phyloP scores from a whole-genome alignment of 2,888 invertebrate genomes.

The Lepidonotus clava region DNA sequence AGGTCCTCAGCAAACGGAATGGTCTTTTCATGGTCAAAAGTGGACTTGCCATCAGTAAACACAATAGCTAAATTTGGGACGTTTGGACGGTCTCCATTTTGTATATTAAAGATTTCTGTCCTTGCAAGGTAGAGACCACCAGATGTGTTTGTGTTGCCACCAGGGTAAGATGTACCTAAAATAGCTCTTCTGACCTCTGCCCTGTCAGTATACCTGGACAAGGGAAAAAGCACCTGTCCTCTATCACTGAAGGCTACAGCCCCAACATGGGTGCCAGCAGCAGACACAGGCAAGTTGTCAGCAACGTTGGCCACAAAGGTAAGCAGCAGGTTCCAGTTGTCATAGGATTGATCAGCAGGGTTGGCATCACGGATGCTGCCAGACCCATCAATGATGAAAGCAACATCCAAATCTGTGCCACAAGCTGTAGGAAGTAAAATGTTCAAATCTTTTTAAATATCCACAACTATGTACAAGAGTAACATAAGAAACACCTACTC shows the following conservation, averaged over 20 bases:
- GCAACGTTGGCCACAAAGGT: conserved; percentile 40
- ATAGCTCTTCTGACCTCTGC: background rate
- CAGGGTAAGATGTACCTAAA: background rate
- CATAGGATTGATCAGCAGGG: conserved; percentile 35
- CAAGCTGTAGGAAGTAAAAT: background rate
- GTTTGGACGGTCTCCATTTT: background rate
- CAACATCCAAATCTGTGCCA: conserved; percentile 19
- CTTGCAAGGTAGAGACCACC: conserved; percentile 17
- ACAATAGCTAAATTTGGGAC: conserved; percentile 1
- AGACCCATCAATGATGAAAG: conserved; percentile 52
- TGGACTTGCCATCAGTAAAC: conserved; percentile 23
- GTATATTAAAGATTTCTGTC: background rate
- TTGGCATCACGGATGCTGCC: conserved; percentile 53
- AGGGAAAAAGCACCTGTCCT: background rate
- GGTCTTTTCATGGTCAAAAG: background rate
- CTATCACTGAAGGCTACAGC: conserved; percentile 10
- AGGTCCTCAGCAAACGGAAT: conserved; percentile 5
- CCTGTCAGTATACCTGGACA: background rate
- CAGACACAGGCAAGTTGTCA: conserved; percentile 24
- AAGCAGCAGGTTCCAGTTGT: conserved; percentile 50
- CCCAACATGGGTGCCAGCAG: background rate
- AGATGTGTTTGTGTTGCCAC: conserved; percentile 17
- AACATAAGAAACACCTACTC: too few species aligned
- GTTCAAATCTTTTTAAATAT: too few species aligned
- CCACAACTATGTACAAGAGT: background rate